Evolutionary conservation across 2,113 vertebrate genomes (phyloP).

Genomic region (Nesoenas mayeri): DNA sequence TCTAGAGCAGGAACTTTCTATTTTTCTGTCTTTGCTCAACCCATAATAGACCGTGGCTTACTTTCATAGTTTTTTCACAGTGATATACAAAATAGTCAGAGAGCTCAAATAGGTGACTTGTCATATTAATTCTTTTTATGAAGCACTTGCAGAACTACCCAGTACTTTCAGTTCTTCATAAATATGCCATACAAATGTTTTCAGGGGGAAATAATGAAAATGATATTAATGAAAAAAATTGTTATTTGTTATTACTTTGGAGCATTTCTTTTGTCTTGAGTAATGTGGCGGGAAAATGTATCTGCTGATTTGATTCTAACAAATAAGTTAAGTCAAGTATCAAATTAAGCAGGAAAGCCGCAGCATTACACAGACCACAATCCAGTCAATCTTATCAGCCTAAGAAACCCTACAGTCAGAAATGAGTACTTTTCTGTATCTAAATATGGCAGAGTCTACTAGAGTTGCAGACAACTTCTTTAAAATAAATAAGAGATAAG

Average conservation of each 20-base stretch:
- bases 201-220: neutral
- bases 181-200: neutral
- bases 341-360: fast-evolving
- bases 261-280: neutral
- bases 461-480: neutral
- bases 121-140: neutral
- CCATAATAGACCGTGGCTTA: neutral
- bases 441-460: neutral
- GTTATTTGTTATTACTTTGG: neutral
- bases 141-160: slow-evolving; percentile 13
- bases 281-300: neutral
- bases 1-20: neutral
- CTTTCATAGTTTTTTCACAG: neutral
- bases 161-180: neutral
- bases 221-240: slow-evolving; percentile 2
- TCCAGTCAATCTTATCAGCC: neutral
- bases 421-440: neutral
- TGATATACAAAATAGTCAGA: neutral
- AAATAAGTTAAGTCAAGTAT: neutral
- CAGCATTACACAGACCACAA: neutral
- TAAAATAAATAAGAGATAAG: neutral
- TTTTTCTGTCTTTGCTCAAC: neutral
- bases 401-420: neutral
- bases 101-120: neutral
- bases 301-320: neutral